A percentile compares a stretch with the other conserved stretches of the same genome.
phyloP scores from a whole-genome alignment of 2,113 vertebrate genomes.

The Perca schrenkii region DNA sequence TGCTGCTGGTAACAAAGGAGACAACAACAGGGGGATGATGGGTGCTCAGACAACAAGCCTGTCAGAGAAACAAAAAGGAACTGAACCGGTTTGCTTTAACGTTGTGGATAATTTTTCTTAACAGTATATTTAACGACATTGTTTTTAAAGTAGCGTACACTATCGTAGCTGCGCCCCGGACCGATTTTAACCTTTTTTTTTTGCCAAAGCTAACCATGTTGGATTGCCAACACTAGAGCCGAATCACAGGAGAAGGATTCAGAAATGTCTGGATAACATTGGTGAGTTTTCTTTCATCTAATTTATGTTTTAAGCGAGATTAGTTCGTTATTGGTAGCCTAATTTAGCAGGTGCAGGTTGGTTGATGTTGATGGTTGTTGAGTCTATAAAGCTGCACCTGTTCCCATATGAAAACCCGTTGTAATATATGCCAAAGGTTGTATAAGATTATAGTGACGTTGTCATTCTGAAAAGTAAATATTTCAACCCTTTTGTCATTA shows the following conservation, averaged over 20 bases:
- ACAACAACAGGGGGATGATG: slow-evolving; percentile 64
- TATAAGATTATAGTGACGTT: not conserved
- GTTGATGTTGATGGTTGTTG: not conserved
- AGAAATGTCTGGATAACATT: slow-evolving; percentile 3
- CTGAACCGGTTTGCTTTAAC: not conserved
- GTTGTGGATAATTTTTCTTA: not conserved
- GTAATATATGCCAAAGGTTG: not conserved
- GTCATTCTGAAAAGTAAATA: not conserved
- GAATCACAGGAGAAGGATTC: slow-evolving; percentile 17
- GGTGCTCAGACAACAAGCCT: slow-evolving; percentile 35
- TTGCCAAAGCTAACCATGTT: slow-evolving; percentile 16
- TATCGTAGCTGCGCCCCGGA: not conserved
- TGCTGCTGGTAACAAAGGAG: slow-evolving; percentile 73
- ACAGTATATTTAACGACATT: not conserved
- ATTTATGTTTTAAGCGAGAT: not conserved
- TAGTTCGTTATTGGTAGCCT: not conserved
- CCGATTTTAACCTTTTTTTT: slow-evolving; percentile 17
- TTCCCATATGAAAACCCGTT: not conserved
- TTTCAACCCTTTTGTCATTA: not conserved
- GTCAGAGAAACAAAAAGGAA: slow-evolving; percentile 38
- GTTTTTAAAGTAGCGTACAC: not conserved
- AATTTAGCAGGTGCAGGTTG: slow-evolving; percentile 1
- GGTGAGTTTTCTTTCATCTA: slow-evolving; percentile 50
- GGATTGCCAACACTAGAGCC: slow-evolving; percentile 23
- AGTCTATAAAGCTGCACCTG: slow-evolving; percentile 50